These are phyloP conservation scores for Barbus barbus DNA, from an alignment of 2,113 vertebrate genomes.

Conservation along the genomic window DNA sequence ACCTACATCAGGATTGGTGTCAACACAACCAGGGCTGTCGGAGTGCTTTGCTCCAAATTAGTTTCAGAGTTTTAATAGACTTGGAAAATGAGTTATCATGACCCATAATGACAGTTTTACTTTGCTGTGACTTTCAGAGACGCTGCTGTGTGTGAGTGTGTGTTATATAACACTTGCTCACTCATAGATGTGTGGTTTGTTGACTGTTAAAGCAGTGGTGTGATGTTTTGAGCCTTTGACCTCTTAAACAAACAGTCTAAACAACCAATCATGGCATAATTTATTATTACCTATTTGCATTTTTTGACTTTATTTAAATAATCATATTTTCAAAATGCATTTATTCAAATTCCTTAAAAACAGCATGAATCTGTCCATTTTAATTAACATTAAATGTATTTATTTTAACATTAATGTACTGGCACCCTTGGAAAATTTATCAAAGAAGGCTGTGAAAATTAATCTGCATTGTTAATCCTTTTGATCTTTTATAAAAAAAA, in stretches of 20 bases:
- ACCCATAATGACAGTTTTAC: slow-evolving; percentile 6
- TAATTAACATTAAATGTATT: neutral
- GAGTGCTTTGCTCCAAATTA: slow-evolving; percentile 47
- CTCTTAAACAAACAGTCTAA: neutral
- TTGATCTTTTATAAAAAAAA: no score
- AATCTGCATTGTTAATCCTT: no score
- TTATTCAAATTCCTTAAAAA: neutral
- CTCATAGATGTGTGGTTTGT: neutral
- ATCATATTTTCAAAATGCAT: neutral
- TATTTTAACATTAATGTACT: no score
- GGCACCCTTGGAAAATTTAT: no score
- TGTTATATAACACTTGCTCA: neutral
- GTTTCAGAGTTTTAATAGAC: slow-evolving; percentile 44
- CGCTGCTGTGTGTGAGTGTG: neutral
- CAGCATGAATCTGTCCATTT: neutral
- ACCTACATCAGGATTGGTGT: slow-evolving; percentile 61
- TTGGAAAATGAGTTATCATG: slow-evolving; percentile 43
- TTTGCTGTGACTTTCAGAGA: neutral
- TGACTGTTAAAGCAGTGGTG: neutral
- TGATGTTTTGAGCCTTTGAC: slow-evolving; percentile 9
- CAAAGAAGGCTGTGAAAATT: no score
- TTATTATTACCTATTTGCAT: neutral
- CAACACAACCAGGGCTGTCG: slow-evolving; percentile 36
- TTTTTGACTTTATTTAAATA: neutral
- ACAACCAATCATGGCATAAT: no score